Percentiles rank a stretch among this genome's conserved stretches.
Conservation (phyloP, 2,113 vertebrate genomes). For the Arvicanthis niloticus region DNA sequence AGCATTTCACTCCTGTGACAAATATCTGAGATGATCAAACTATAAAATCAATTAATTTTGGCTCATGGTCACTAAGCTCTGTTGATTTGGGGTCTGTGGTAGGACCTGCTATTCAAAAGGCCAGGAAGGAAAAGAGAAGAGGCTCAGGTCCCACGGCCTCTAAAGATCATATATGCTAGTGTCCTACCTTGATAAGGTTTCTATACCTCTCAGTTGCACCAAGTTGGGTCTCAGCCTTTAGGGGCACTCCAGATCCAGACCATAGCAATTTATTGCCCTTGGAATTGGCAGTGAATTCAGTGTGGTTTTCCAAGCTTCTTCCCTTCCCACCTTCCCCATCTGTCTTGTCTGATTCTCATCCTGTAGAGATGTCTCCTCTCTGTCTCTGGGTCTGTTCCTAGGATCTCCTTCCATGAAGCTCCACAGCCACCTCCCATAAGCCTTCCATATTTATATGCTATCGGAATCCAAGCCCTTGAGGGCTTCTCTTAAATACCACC, state of each 20-base stretch:
- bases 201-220: no score
- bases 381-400: background rate
- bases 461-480: background rate
- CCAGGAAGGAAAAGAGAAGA: background rate
- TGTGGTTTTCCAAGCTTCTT: fast-evolving
- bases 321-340: no score
- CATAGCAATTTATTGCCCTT: background rate
- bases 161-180: background rate
- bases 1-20: background rate
- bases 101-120: no score
- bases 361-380: background rate
- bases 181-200: background rate
- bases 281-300: background rate
- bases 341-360: no score
- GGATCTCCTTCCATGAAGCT: background rate
- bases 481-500: background rate
- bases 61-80: no score
- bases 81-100: background rate
- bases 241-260: background rate
- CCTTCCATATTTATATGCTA: background rate
- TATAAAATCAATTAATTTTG: background rate
- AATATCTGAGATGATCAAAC: background rate
- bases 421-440: background rate
- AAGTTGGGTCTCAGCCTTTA: no score
- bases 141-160: background rate